phyloP scores from a whole-genome alignment of 2,113 vertebrate genomes.

The Thunnus thynnus region DNA sequence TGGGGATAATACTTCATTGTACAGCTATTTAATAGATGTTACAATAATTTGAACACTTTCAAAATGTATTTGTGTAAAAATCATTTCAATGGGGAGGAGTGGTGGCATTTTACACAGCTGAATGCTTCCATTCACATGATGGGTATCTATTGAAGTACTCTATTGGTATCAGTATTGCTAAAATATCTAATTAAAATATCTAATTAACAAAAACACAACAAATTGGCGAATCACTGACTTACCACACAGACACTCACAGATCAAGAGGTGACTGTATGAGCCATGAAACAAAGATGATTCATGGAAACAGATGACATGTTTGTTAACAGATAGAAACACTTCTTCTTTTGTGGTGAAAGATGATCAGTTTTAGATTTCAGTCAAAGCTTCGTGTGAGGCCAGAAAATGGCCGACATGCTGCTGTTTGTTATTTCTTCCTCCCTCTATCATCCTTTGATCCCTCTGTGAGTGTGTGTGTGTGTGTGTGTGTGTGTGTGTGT shows the following conservation, averaged over 20 bases:
- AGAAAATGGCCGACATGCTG: constrained; percentile 72
- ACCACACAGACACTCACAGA: background rate
- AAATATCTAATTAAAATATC: too few species aligned
- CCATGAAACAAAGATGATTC: background rate
- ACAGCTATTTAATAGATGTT: too few species aligned
- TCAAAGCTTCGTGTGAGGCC: constrained; percentile 33
- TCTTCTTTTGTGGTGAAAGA: constrained; percentile 17
- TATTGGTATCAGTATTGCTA: too few species aligned
- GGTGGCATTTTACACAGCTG: too few species aligned
- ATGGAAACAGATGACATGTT: background rate
- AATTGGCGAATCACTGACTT: background rate
- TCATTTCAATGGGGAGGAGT: too few species aligned
- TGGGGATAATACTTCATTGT: too few species aligned
- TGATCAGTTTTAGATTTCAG: constrained; percentile 33
- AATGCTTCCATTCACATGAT: too few species aligned
- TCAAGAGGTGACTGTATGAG: background rate
- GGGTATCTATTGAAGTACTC: too few species aligned
- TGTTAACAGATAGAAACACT: background rate
- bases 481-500: constrained; percentile 27
- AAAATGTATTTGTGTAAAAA: too few species aligned
- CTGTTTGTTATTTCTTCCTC: constrained; percentile 56
- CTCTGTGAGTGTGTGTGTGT: background rate
- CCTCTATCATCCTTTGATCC: constrained; percentile 56
- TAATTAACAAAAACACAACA: too few species aligned
- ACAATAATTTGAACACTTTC: too few species aligned